A percentile compares a stretch with the other conserved stretches of the same genome.
Conservation (phyloP, 2,888 invertebrate genomes). For the Eupithecia tripunctaria region DNA sequence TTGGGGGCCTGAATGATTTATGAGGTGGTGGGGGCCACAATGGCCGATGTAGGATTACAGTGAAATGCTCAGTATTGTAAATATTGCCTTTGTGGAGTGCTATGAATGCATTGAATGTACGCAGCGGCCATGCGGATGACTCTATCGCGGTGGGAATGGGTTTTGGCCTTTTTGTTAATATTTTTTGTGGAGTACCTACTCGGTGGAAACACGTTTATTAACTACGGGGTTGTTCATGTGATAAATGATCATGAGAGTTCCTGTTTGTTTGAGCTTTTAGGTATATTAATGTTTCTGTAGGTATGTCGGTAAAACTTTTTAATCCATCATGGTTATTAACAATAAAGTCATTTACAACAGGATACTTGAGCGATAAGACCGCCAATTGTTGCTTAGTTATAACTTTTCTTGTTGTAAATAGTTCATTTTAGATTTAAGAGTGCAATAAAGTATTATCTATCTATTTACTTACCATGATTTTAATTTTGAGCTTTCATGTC, state of each 20-base stretch:
- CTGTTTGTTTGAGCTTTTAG: neutral
- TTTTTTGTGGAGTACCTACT: neutral
- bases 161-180: constrained; percentile 7
- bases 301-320: no score
- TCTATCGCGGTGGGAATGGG: constrained; percentile 19
- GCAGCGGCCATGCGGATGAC: constrained; percentile 18
- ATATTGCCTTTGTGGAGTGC: constrained; percentile 21
- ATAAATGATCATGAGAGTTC: constrained; percentile 1
- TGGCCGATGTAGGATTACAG: constrained; percentile 42
- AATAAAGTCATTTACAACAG: no score
- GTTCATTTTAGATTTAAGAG: no score
- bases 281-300: neutral
- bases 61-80: constrained; percentile 44
- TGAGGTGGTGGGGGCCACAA: constrained; percentile 56
- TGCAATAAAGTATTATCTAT: no score
- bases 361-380: no score
- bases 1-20: constrained; percentile 68
- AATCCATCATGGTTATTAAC: no score
- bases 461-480: no score
- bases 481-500: no score
- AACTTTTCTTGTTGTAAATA: no score
- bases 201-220: neutral
- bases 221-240: constrained; percentile 5
- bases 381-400: no score
- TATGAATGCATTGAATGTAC: constrained; percentile 10